Evolutionary conservation across 2,113 vertebrate species (phyloP).

Genomic region (Laticauda laticaudata): DNA sequence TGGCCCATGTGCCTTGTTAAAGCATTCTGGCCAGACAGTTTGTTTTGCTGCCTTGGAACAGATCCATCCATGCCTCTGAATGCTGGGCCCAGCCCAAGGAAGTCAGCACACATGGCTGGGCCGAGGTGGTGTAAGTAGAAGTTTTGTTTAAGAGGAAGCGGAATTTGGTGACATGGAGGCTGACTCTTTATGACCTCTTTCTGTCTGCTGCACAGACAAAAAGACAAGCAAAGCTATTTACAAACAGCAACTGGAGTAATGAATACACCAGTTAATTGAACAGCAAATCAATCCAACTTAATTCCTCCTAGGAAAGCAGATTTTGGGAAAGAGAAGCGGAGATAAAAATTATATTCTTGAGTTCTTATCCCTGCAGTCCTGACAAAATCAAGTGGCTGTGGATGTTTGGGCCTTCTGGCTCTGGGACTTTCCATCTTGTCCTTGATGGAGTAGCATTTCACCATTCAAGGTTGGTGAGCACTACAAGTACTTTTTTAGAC

Average conservation of each 20-base stretch:
- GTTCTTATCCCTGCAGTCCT: neutral
- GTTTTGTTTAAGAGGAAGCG: constrained; percentile 54
- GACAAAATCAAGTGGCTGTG: neutral
- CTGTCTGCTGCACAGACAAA: constrained; percentile 41
- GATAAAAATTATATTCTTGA: constrained; percentile 17
- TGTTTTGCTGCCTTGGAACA: constrained; percentile 62
- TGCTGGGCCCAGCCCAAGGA: constrained; percentile 52
- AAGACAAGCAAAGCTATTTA: constrained; percentile 55
- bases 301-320: constrained; percentile 62
- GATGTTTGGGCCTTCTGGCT: neutral
- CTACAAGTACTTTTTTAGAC: no score
- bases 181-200: constrained; percentile 42
- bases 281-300: constrained; percentile 65
- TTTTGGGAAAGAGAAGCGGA: constrained; percentile 54
- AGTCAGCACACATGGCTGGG: constrained; percentile 48
- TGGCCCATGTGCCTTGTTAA: constrained; percentile 18
- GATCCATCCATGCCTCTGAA: constrained; percentile 18
- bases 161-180: constrained; percentile 58
- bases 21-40: constrained; percentile 44
- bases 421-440: neutral
- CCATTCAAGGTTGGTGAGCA: neutral
- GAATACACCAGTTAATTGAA: constrained; percentile 69
- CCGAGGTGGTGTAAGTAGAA: constrained; percentile 65
- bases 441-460: neutral
- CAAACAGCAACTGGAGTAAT: constrained; percentile 54